Conservation (phyloP, 2,113 vertebrate genomes). For the Corythornis cristatus region DNA sequence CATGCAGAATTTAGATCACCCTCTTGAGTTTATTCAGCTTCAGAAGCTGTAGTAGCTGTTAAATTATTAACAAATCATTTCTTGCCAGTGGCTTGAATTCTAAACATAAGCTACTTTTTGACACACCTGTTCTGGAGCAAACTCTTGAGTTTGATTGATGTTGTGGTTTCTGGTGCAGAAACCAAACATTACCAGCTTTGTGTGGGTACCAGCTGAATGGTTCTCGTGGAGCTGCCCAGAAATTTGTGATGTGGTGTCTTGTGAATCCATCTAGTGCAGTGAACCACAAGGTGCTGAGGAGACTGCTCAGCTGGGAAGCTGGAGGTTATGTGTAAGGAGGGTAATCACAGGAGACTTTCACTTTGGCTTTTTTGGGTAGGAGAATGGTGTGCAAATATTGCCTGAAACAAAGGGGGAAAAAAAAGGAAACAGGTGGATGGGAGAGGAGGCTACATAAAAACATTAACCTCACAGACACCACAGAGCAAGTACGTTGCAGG, state of each 20-base stretch:
- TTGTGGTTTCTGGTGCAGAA: background rate
- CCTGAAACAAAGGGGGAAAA: background rate
- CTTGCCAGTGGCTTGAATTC: background rate
- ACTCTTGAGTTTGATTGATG: background rate
- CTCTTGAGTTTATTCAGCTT: background rate
- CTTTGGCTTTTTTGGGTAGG: background rate
- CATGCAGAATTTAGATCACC: background rate
- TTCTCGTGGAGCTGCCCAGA: background rate
- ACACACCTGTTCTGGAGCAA: background rate
- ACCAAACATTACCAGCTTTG: background rate
- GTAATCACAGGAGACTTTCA: background rate
- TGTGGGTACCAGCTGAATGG: background rate
- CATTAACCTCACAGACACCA: background rate
- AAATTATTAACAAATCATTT: background rate
- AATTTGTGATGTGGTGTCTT: accelerated
- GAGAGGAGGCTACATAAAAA: background rate
- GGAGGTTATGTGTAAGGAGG: background rate
- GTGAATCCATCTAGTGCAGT: background rate
- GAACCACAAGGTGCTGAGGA: background rate
- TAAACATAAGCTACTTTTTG: background rate
- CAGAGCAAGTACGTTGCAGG: background rate
- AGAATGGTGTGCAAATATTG: background rate
- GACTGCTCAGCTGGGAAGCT: background rate
- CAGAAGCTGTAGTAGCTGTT: background rate
- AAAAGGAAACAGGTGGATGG: no score